phyloP scores from a whole-genome alignment of 2,888 invertebrate genomes.

The Strigamia transsilvanica region DNA sequence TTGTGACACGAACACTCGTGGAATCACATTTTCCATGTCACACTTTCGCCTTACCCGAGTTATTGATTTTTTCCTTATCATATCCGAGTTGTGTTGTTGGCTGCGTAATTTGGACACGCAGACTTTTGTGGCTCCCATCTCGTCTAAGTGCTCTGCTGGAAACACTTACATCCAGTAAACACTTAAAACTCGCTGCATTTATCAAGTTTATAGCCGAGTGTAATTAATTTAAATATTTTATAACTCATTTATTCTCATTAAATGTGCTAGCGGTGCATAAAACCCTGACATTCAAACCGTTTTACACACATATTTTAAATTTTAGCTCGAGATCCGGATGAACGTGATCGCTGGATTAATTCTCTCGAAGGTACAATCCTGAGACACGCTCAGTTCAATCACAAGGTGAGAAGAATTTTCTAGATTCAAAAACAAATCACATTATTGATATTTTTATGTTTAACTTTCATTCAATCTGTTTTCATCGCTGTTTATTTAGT shows the following conservation, averaged over 20 bases:
- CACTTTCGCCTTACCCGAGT: not conserved
- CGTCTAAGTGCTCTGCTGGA: not conserved
- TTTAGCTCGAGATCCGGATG: conserved; percentile 88
- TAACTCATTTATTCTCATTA: too few relatives aligned
- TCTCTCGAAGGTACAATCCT: conserved; percentile 93
- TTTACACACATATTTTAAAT: conserved; percentile 55
- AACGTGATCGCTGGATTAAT: conserved; percentile 95
- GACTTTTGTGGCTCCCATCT: not conserved
- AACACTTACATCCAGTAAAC: not conserved
- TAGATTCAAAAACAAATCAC: not conserved
- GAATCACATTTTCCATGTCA: not conserved
- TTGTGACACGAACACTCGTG: too few relatives aligned
- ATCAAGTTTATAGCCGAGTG: too few relatives aligned
- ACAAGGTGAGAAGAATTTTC: conserved; percentile 57
- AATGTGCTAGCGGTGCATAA: too few relatives aligned
- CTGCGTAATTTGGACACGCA: not conserved
- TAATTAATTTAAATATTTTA: too few relatives aligned
- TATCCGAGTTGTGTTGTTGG: not conserved
- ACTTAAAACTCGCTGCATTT: too few relatives aligned
- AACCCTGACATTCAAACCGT: too few relatives aligned
- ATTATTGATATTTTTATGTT: too few relatives aligned
- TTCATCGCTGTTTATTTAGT: too few relatives aligned
- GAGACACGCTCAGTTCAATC: conserved; percentile 71
- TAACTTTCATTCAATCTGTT: too few relatives aligned
- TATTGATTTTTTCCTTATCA: conserved; percentile 10